Evolutionary conservation across 2,888 invertebrate genomes (phyloP), one percentile per base, ranked within the genome.

Genomic region (Celastrina argiolus): DNA sequence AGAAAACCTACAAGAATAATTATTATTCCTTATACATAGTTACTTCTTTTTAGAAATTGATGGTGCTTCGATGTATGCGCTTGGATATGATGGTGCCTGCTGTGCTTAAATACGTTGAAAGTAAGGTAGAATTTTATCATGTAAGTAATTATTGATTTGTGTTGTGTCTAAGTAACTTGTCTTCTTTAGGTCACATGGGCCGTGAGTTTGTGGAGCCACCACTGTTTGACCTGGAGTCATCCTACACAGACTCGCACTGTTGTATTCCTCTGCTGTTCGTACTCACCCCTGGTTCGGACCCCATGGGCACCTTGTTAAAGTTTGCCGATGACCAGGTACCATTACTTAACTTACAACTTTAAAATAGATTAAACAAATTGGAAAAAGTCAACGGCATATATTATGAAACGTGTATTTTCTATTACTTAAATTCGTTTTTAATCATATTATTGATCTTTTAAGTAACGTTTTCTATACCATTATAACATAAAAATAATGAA

Each of bases 241-340:
- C 97, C 0, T 98, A 95, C 80, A 88, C 92, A 0, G 98, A 98
- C 79, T 98, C 98, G 0, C 95, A 96, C 75, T 95, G 95, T 78
- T 95, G 94, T 76, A 94, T 97, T n/a, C 98, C 98, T 0, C 84
- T 98, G 68, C 95, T 98, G 75, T 98, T 98, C 78, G 94, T 98
- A 31, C 86, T 98, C 69, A 97, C 98, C 0, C 97, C 98, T 0
- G 98, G 98, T 3, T 96, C 97, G 0, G 98, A 98, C 91, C 98
- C 98, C 0, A 97, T 97, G 77, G 96, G 96, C 28, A 94, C 96
- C 0, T 84, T 98, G 42, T 92, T 98, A 2, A 97, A 97, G 83
- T 98, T 98, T 85, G 97, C 98, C 26, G 97, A 98, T 71, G 97
- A 97, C 81, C 97, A 96, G 89, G 93, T 91, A 42, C 7, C 6